Evolutionary conservation across 2,888 invertebrate species (phyloP), one percentile per base, ranked within the genome.

Genomic region (Lasioglossum oenotherae): DNA sequence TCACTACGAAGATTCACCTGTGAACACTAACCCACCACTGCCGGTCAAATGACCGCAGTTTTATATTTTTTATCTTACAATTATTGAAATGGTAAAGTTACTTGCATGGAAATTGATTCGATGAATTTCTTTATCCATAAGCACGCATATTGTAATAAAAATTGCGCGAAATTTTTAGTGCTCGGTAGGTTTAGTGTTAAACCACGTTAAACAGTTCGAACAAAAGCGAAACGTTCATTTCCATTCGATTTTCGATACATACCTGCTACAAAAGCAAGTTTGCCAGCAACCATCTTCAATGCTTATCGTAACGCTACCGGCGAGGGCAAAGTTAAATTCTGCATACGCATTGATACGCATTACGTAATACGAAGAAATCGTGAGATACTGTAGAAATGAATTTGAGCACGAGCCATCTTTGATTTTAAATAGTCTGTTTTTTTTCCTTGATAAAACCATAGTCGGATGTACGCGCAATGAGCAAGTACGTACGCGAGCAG

Each of bases 221-320:
- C n/a, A 57, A 57, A 57, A 57, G 12, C 57, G n/a, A 57, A 57
- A n/a, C n/a, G 10, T 57, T 57, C 4, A 8, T 57, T 53, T 35
- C 16, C 16, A 4, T 74, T n/a, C 4, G 23, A n/a, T 74, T 60
- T 78, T 27, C 2, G 67, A 27, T 23, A 90, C 88, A 57, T 90
- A 96, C 96, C 97, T 91, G 96, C 96, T 69, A 97, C 95, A 86
- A 97, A 94, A 12, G 96, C 96, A 38, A 96, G 86, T 93, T 95
- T 95, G 72, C 95, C 96, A 27, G 92, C 89, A 44, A 94, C 82
- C 77, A 92, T 89, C 8, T 88, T 90, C 49, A 88, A 23, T 53
- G 14, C 5, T 64, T 49, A 38, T 74, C 44, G 12, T 4, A 5
- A n/a, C 16, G 31, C 6, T 64, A 31, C 49, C 8, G 46, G 49